These are phyloP conservation scores for Tyrannus savana DNA, from an alignment of 2,113 vertebrate species.

Conservation along the genomic window DNA sequence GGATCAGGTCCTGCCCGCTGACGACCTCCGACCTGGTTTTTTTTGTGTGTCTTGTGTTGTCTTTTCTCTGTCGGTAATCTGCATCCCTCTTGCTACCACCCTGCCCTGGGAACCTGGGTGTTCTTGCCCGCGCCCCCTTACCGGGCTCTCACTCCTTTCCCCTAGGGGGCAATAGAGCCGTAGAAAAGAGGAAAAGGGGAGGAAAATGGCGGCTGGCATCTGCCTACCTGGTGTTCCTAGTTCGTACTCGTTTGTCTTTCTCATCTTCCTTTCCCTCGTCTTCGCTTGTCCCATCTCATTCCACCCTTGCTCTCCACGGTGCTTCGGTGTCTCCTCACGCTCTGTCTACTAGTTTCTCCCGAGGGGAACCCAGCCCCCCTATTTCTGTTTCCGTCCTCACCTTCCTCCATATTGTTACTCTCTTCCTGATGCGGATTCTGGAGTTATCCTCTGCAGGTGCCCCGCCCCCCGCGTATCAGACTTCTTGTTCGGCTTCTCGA, in stretches of 20 bases:
- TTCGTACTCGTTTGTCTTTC: not conserved
- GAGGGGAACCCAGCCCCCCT: not conserved
- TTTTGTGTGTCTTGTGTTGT: not conserved
- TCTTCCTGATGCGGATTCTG: not conserved
- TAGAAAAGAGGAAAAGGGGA: not conserved
- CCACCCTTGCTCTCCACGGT: not conserved
- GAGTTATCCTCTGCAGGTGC: not conserved
- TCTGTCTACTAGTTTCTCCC: not conserved
- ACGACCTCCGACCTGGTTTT: not conserved
- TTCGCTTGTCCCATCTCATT: not conserved
- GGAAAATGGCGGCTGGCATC: slow-evolving; percentile 1
- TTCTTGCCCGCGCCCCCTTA: not conserved
- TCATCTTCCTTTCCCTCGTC: not conserved
- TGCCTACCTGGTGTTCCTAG: not conserved
- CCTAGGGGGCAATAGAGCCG: not conserved
- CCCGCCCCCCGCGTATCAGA: not conserved
- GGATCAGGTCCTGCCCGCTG: not conserved
- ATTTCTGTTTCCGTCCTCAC: not conserved
- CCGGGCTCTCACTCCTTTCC: not conserved
- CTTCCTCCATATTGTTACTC: not conserved
- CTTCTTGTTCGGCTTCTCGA: not conserved
- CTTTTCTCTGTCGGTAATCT: not conserved
- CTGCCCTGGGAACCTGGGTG: not conserved
- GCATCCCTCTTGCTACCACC: not conserved
- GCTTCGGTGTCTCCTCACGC: not conserved